These are phyloP conservation scores for Theristus sp. DNA, from an alignment of 2,888 invertebrate genomes.

Conservation along the genomic window DNA sequence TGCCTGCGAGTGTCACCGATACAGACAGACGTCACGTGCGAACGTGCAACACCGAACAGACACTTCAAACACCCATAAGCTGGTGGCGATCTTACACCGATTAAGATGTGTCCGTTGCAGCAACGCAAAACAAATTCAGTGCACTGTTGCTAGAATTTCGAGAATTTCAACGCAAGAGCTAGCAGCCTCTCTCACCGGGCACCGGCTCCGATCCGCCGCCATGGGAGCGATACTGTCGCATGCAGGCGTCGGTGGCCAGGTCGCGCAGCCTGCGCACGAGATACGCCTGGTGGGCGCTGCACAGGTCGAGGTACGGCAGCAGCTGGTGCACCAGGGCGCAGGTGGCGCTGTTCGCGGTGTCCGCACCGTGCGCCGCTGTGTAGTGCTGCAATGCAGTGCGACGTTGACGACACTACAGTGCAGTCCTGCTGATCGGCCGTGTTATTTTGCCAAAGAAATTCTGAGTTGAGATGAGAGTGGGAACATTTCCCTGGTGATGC, in stretches of 20 bases:
- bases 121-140: too few relatives aligned
- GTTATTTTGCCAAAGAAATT: too few relatives aligned
- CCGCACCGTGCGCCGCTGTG: not conserved
- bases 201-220: constrained; percentile 46
- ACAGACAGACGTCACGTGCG: not conserved
- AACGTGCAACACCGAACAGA: not conserved
- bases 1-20: constrained; percentile 3
- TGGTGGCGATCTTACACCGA: too few relatives aligned
- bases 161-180: not conserved
- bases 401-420: not conserved
- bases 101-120: too few relatives aligned
- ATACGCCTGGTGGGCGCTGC: constrained; percentile 67
- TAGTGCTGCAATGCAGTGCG: not conserved
- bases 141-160: not conserved
- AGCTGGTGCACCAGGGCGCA: constrained; percentile 37
- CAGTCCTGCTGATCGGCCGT: not conserved
- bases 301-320: constrained; percentile 59
- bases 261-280: constrained; percentile 55
- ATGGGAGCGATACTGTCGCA: constrained; percentile 73
- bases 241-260: constrained; percentile 60
- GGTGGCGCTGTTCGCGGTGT: too few relatives aligned
- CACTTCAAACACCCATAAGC: too few relatives aligned
- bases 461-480: too few relatives aligned
- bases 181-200: too few relatives aligned
- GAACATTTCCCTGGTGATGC: too few relatives aligned